These are phyloP conservation scores for Heliconius cydno DNA, from an alignment of 2,888 invertebrate genomes.

Conservation along the genomic window DNA sequence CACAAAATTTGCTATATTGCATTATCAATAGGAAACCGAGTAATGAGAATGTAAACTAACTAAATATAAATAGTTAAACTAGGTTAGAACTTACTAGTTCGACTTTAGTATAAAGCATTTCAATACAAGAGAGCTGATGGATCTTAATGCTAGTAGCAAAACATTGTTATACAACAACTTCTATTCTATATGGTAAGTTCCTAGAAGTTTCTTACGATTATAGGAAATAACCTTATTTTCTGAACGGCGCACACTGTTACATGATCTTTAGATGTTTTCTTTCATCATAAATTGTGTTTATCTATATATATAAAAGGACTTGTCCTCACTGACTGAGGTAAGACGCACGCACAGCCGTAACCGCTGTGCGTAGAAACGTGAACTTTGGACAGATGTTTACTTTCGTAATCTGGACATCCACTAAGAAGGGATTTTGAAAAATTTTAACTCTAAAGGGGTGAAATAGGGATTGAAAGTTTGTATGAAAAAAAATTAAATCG, in stretches of 20 bases:
- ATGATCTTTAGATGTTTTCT: neutral
- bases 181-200: neutral
- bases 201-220: neutral
- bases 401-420: no score
- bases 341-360: no score
- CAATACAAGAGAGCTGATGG: neutral
- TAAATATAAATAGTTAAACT: neutral
- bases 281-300: neutral
- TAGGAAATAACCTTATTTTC: constrained; percentile 16
- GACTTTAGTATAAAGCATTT: neutral
- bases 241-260: neutral
- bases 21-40: neutral
- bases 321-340: no score
- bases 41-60: neutral
- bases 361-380: no score
- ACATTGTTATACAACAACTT: neutral
- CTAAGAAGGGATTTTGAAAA: no score
- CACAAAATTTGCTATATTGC: no score
- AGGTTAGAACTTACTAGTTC: neutral
- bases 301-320: no score
- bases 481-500: no score
- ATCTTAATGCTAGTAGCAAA: neutral
- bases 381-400: no score
- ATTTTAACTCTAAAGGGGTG: no score
- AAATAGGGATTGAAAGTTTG: no score